Evolutionary conservation across 2,113 vertebrate genomes (phyloP).

Genomic region (Salvator merianae): DNA sequence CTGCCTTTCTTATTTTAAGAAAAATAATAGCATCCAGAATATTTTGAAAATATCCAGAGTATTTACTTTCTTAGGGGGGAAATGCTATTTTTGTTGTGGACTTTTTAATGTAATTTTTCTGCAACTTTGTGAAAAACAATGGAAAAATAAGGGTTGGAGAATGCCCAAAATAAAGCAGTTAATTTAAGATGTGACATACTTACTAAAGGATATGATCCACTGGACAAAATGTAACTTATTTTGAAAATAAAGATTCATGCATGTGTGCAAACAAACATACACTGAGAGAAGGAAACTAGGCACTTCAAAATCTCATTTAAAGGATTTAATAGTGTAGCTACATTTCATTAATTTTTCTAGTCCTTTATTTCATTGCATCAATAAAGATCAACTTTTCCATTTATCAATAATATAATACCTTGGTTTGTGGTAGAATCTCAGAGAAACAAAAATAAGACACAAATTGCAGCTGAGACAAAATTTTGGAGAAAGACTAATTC

Average conservation of each 20-base stretch:
- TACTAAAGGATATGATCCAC: background rate
- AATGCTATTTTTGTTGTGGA: background rate
- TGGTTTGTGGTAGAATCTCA: background rate
- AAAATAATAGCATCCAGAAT: constrained; percentile 7
- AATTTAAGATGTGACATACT: background rate
- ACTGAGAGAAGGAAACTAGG: background rate
- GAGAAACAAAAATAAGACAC: background rate
- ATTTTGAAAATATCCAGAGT: constrained; percentile 2
- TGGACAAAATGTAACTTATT: background rate
- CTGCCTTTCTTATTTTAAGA: constrained; percentile 33
- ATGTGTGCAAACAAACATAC: background rate
- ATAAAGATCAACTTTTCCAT: background rate
- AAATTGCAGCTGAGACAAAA: background rate
- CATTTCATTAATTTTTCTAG: background rate
- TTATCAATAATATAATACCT: background rate
- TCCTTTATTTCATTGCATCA: background rate
- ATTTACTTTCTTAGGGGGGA: background rate
- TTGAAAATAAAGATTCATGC: background rate
- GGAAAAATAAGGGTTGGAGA: background rate
- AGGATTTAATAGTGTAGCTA: background rate
- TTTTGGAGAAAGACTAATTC: background rate
- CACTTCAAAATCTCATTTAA: background rate
- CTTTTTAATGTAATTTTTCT: fast-evolving
- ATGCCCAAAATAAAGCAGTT: background rate
- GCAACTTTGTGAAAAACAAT: background rate